Evolutionary conservation across 2,113 vertebrate genomes (phyloP).

Genomic region (Diphyllodes magnificus): DNA sequence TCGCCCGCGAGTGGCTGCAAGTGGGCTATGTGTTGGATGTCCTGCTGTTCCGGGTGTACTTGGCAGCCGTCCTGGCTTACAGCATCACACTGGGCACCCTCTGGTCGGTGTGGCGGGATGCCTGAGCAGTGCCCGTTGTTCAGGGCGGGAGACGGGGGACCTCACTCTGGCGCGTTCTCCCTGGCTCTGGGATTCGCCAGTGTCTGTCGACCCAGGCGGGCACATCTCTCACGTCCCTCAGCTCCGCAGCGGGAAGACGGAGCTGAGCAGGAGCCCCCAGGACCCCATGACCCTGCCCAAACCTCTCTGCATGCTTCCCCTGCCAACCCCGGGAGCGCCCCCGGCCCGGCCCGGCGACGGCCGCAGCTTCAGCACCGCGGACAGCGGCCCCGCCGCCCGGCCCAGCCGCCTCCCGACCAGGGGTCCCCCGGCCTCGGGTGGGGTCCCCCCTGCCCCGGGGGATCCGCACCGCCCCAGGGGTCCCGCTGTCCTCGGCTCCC

Average conservation of each 20-base stretch:
- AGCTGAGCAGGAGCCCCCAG: neutral
- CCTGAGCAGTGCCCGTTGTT: slow-evolving; percentile 45
- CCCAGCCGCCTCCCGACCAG: neutral
- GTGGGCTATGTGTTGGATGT: slow-evolving; percentile 90
- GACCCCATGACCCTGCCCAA: neutral
- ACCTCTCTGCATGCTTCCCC: neutral
- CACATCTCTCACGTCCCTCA: neutral
- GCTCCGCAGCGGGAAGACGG: neutral
- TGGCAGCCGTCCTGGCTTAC: slow-evolving; percentile 85
- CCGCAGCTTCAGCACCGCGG: slow-evolving; percentile 24
- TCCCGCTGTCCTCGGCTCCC: neutral
- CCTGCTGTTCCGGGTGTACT: slow-evolving; percentile 89
- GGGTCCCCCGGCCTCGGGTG: no score
- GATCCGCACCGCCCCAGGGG: neutral
- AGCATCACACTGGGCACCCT: slow-evolving; percentile 84
- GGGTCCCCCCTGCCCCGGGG: no score
- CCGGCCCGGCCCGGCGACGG: neutral
- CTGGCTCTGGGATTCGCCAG: accelerated
- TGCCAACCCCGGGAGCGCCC: neutral
- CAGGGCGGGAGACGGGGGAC: accelerated
- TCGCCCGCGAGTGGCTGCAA: slow-evolving; percentile 90
- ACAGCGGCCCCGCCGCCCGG: neutral
- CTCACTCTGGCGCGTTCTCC: neutral
- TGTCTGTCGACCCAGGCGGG: neutral
- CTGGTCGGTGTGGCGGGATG: slow-evolving; percentile 91